Base-by-base conservation (phyloP, 2,888 invertebrate species). In the Xestoiulus laeticollis region DNA sequence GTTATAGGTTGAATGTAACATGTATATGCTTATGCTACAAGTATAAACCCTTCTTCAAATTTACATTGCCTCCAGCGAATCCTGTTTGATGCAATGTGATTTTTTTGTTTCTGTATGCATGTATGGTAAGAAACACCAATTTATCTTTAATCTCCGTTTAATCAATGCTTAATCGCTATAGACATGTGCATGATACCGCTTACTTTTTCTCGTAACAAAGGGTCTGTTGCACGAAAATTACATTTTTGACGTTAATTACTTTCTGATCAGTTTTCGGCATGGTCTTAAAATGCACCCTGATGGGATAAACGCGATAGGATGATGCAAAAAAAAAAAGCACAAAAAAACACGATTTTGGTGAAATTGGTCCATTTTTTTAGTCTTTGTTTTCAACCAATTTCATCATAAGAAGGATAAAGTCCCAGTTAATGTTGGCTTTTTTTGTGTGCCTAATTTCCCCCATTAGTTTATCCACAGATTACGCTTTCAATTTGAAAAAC, bases 401-500 rank as follows among this genome's bases (percentile, higher is more conserved):
- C 59, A 19, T 59, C n/a, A 59, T 59, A 6, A 59, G 19, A 59
- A 6, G 0, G 38, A 38, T 38, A 38, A 38, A 38, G 38, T 38
- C 38, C 8, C 16, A 48, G n/a, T n/a, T n/a, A 16, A 48, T 48
- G 8, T 48, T 48, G 8, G 2, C 16, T 19, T 38, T 5, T 38
- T 38, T 38, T 38, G 5, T 38, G 5, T 38, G 38, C n/a, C n/a
- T n/a, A 59, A 59, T 59, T 59, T 59, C 59, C 59, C n/a, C 59
- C 59, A 19, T 59, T n/a, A 59, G 59, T n/a, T 59, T 59, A n/a
- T 59, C 59, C 59, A n/a, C 59, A 16, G 59, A 59, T 59, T 59
- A 59, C n/a, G 59, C n/a, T 59, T 59, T 59, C 59, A 59, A 59
- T 59, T 59, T n/a, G 38, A n/a, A 59, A 59, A 59, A 59, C 59